A percentile compares a stretch with the other conserved stretches of the same genome.
Conservation (phyloP, 2,113 vertebrate genomes). For the Callospermophilus lateralis region DNA sequence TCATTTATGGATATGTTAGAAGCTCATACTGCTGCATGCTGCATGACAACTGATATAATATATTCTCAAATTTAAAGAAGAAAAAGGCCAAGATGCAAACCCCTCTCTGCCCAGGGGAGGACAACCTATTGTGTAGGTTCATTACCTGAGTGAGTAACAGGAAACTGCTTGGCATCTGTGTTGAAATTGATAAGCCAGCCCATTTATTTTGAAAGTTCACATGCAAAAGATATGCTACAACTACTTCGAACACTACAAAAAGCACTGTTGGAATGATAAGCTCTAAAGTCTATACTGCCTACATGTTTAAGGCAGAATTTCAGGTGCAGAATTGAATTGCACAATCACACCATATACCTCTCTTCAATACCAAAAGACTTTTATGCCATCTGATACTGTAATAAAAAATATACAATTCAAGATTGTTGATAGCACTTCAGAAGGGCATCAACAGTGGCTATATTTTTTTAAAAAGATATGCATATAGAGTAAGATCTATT, state of each 20-base stretch:
- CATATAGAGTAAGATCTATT: neutral
- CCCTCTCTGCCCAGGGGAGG: neutral
- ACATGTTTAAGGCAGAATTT: neutral
- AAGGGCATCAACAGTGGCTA: neutral
- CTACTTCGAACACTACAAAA: constrained; percentile 11
- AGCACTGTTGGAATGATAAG: neutral
- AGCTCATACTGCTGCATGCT: neutral
- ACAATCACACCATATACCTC: neutral
- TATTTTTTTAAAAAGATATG: neutral
- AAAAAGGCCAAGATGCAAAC: constrained; percentile 57
- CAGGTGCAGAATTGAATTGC: neutral
- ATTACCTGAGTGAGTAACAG: constrained; percentile 65
- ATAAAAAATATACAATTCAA: neutral
- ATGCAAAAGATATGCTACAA: neutral
- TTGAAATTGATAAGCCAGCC: constrained; percentile 60
- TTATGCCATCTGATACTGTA: neutral
- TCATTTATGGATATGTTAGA: constrained; percentile 67
- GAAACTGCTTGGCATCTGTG: constrained; percentile 53
- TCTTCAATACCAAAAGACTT: neutral
- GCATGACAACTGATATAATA: constrained; percentile 11
- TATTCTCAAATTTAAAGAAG: constrained; percentile 67
- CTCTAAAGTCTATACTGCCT: constrained; percentile 1
- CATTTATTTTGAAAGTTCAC: constrained; percentile 66
- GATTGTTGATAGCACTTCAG: neutral
- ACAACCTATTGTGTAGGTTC: constrained; percentile 62